These are phyloP conservation scores for Agrilus planipennis DNA, from an alignment of 1,140 invertebrate genomes.

Conservation along the genomic window DNA sequence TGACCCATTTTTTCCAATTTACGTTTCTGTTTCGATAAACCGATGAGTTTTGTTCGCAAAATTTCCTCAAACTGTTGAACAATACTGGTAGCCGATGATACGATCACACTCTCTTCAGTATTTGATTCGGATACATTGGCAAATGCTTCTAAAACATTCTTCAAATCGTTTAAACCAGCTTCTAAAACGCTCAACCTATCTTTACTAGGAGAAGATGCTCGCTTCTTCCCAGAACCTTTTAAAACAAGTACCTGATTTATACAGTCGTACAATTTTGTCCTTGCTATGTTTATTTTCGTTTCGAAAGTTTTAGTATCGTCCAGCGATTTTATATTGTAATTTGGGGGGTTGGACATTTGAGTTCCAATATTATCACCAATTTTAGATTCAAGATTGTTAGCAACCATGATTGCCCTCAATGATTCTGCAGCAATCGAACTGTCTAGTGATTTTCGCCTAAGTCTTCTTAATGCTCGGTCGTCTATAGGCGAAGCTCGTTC, in stretches of 20 bases:
- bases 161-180: constrained; percentile 41
- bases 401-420: constrained; percentile 61
- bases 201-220: constrained; percentile 11
- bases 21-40: constrained; percentile 49
- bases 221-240: constrained; percentile 15
- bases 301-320: constrained; percentile 9
- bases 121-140: constrained; percentile 33
- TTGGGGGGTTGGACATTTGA: constrained; percentile 29
- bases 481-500: constrained; percentile 34
- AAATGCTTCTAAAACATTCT: constrained; percentile 41
- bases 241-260: constrained; percentile 18
- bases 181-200: constrained; percentile 42
- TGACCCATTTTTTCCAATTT: constrained; percentile 46
- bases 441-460: constrained; percentile 60
- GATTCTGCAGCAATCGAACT: constrained; percentile 63
- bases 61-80: constrained; percentile 52
- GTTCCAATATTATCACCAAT: constrained; percentile 43
- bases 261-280: constrained; percentile 28
- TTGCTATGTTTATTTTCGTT: constrained; percentile 16
- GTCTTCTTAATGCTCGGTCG: constrained; percentile 34
- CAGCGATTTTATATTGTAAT: constrained; percentile 21
- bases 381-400: constrained; percentile 62
- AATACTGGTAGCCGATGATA: constrained; percentile 45
- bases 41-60: constrained; percentile 49
- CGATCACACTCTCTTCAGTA: constrained; percentile 33